These are phyloP conservation scores for Centropus unirufus DNA, from an alignment of 2,113 vertebrate species.

Conservation along the genomic window DNA sequence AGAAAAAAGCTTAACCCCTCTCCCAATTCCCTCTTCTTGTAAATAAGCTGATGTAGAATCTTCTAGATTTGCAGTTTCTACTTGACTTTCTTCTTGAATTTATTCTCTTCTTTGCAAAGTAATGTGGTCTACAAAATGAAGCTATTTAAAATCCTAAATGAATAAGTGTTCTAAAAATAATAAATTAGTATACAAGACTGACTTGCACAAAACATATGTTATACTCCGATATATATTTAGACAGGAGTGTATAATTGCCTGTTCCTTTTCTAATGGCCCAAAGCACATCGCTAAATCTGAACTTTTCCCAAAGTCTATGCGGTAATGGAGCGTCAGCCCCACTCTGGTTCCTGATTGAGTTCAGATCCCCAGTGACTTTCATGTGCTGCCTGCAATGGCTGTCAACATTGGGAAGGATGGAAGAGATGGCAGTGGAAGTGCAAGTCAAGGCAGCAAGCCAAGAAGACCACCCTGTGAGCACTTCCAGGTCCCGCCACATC, in stretches of 20 bases:
- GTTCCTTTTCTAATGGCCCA: conserved; percentile 55
- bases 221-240: conserved; percentile 42
- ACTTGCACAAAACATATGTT: conserved; percentile 60
- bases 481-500: accelerated
- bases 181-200: conserved; percentile 55
- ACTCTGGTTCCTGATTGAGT: neutral
- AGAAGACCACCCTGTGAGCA: accelerated
- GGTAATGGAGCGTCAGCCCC: accelerated
- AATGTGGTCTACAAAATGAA: conserved; percentile 15
- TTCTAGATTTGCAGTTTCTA: conserved; percentile 37
- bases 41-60: conserved; percentile 38
- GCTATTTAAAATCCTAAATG: conserved; percentile 65
- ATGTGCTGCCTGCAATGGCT: accelerated
- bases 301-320: neutral
- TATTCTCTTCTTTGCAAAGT: conserved; percentile 23
- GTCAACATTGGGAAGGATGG: neutral
- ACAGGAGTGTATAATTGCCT: neutral
- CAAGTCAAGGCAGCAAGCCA: neutral
- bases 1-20: conserved; percentile 24
- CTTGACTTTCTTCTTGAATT: conserved; percentile 41
- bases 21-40: conserved; percentile 48
- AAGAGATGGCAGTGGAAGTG: neutral
- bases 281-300: conserved; percentile 29
- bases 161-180: conserved; percentile 66
- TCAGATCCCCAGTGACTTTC: neutral